A percentile compares a stretch with the other conserved stretches of the same genome.
Conservation (phyloP, 1,140 invertebrate species). For the Drosophila pallidifrons region DNA sequence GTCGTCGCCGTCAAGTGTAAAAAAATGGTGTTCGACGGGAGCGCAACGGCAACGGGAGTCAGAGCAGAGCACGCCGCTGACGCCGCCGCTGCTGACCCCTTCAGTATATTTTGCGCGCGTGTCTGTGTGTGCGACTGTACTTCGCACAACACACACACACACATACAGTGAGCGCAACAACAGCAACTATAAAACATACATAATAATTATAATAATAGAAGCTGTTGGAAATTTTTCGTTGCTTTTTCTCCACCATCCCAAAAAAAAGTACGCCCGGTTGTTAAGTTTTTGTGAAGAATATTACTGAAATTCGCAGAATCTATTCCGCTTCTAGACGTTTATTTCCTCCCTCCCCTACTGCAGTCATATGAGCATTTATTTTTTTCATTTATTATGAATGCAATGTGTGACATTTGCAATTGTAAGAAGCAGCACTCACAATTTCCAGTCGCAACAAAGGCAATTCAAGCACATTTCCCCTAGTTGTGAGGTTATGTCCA, state of each 20-base stretch:
- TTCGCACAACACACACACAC: conserved; percentile 32
- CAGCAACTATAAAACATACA: conserved; percentile 45
- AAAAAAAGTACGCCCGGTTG: conserved; percentile 3
- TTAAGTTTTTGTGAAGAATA: conserved; percentile 31
- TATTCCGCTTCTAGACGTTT: conserved; percentile 15
- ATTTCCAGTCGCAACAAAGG: conserved; percentile 52
- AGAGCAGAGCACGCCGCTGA: conserved; percentile 48
- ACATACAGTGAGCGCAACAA: background rate
- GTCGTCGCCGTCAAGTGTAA: conserved; percentile 47
- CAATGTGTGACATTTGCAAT: conserved; percentile 28
- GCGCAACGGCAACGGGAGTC: conserved; percentile 52
- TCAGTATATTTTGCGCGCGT: conserved; percentile 68
- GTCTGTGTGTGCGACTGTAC: conserved; percentile 77
- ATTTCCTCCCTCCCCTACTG: conserved; percentile 2
- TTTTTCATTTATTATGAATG: conserved; percentile 13
- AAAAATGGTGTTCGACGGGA: conserved; percentile 53
- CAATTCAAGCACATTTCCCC: conserved; percentile 67
- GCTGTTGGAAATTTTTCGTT: conserved; percentile 49
- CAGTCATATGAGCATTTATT: conserved; percentile 8
- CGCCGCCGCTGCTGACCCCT: conserved; percentile 66
- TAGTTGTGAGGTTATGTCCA: conserved; percentile 74
- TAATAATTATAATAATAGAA: conserved; percentile 68
- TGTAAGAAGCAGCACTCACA: conserved; percentile 30
- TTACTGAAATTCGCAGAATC: conserved; percentile 36
- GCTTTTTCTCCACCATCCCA: background rate